phyloP scores from a whole-genome alignment of 2,113 vertebrate genomes.

The Daphoenositta chrysoptera region DNA sequence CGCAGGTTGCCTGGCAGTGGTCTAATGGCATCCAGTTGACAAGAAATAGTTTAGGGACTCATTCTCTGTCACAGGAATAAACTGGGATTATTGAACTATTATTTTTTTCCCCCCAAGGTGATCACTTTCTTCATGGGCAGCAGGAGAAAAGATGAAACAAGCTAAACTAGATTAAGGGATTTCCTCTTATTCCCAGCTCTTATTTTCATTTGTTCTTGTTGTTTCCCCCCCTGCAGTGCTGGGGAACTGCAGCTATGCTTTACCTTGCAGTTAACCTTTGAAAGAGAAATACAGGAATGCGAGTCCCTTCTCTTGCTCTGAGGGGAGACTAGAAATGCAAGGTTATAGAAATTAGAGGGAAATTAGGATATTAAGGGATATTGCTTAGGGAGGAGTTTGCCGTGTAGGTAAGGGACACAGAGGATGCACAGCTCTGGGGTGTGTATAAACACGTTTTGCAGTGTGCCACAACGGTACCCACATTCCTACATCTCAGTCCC shows the following conservation, averaged over 20 bases:
- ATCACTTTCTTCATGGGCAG: neutral
- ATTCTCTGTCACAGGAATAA: conserved; percentile 8
- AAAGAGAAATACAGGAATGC: neutral
- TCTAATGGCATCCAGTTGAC: conserved; percentile 6
- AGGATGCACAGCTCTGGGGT: neutral
- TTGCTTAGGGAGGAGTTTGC: neutral
- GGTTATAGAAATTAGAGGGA: neutral
- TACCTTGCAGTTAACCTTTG: conserved; percentile 15
- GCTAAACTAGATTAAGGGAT: conserved; percentile 54
- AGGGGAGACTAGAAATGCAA: neutral
- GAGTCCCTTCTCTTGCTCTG: neutral
- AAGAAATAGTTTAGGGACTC: neutral
- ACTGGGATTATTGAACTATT: conserved; percentile 29
- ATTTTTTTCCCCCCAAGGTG: neutral
- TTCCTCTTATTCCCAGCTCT: conserved; percentile 38
- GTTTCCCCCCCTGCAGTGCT: neutral
- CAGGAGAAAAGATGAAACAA: conserved; percentile 20
- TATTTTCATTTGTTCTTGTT: conserved; percentile 28
- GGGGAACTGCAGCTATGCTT: neutral
- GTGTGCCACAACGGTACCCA: neutral
- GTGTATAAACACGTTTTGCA: neutral
- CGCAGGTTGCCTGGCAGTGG: neutral
- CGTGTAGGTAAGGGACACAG: neutral
- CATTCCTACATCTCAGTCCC: neutral
- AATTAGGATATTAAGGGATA: neutral